Evolutionary conservation across 2,888 invertebrate species (phyloP), one percentile per base, ranked within the genome.

Genomic region (Schizaphis graminum): DNA sequence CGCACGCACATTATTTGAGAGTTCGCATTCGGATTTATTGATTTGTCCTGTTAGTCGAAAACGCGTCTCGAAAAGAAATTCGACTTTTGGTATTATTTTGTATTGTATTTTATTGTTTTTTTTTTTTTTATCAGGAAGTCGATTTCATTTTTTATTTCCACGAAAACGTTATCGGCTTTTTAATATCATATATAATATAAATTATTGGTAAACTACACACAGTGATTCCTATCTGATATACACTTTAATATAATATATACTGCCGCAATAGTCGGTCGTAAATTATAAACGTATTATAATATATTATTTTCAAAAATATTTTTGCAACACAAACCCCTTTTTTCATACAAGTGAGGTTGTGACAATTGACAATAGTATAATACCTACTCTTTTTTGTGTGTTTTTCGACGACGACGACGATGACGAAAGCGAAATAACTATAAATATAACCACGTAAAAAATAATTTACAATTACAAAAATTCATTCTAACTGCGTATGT

Each of bases 141-240:
- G 91, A 41, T 49, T 49, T 41, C 28, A 89, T 89, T 57, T 89
- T 89, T 91, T 90, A 77, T 91, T 91, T 84, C 53, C 53, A 26
- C 91, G 35, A 91, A 91, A 53, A 91, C 26, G 35, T 91, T 53
- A 53, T 77, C 35, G 49, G 56, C 53, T 88, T 56, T 88, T 21
- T 88, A 35, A 53, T 88, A 53, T 47, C 35, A n/a, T 86, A 47
- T 86, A 77, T 35, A 77, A 35, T 35, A 77, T 77, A 77, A 77
- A 77, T 35, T 85, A 44, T 85, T 85, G 13, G 13, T 44, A 44
- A 35, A 77, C 41, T 44, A 44, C 41, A 44, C 35, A 86, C 13
- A 47, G 47, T 86, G 86, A 86, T 86, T 86, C 28, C 44, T 47
- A 86, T 86, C 86, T 44, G 21, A 77, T 8, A 35, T 77, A 77